Evolutionary conservation across 2,888 invertebrate species (phyloP), one percentile per base, ranked within the genome.

Genomic region (Caenorhabditis doughertyi): DNA sequence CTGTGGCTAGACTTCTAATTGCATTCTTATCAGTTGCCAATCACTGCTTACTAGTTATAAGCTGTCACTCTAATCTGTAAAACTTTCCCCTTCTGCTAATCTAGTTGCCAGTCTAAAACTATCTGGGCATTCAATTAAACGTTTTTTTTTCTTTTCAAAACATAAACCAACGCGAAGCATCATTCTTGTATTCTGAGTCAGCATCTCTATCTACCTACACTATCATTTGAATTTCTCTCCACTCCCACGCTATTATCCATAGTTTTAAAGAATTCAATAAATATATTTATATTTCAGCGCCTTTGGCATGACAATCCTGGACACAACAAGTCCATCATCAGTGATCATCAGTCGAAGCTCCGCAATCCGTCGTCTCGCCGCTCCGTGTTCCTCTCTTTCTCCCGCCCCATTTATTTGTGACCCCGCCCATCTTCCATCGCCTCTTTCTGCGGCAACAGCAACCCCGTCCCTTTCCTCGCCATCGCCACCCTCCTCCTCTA

Each of bases 241-340:
- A 51, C 47, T 67, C 76, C 67, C 32, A 49, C 67, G 67, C 49
- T n/a, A 39, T 72, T 44, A 51, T n/a, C 60, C 25, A 25, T 53
- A 7, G 13, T 9, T 13, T 35, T 18, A n/a, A n/a, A n/a, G n/a
- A n/a, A n/a, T n/a, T n/a, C 16, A 27, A n/a, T 13, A 13, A 53
- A 53, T 1, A 21, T 3, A n/a, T n/a, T n/a, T 25, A 16, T 5
- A 35, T 76, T 76, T 60, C 76, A 76, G 76, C 13, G 67, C 60
- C 67, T 76, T 76, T 68, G 76, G 76, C 67, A 76, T 76, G 67
- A 49, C 76, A 68, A 76, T 76, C 29, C 60, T 76, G 51, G 53
- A 23, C 32, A 42, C 68, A 5, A 29, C 68, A 5, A 42, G 27
- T 39, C n/a, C 60, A 42, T 56, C 74, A 11, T 58, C 56, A 13